These are phyloP conservation scores for Caradrina clavipalpis DNA, from an alignment of 2,888 invertebrate genomes.

Conservation along the genomic window DNA sequence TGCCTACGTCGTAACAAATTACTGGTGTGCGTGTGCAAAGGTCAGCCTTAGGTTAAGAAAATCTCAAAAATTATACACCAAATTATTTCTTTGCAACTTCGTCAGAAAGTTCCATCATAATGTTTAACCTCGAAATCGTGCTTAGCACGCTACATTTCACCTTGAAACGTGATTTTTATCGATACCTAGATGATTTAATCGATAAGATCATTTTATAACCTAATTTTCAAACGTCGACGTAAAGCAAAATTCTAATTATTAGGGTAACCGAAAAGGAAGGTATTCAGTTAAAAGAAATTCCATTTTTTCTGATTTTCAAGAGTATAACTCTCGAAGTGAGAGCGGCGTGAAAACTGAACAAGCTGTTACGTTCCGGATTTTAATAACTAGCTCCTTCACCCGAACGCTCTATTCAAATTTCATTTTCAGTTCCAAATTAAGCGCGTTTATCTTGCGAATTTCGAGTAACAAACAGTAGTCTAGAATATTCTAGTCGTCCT, in stretches of 20 bases:
- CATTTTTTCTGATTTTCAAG: slow-evolving; percentile 12
- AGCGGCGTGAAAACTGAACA: slow-evolving; percentile 42
- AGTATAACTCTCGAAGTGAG: slow-evolving; percentile 28
- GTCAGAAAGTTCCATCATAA: slow-evolving; percentile 67
- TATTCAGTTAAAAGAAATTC: background rate
- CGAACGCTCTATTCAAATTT: slow-evolving; percentile 42
- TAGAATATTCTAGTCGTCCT: slow-evolving; percentile 31
- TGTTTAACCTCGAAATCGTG: slow-evolving; percentile 73
- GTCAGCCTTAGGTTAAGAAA: slow-evolving; percentile 54
- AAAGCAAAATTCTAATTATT: background rate
- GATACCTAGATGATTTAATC: slow-evolving; percentile 43
- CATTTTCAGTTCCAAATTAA: slow-evolving; percentile 38
- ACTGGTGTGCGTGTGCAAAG: slow-evolving; percentile 58
- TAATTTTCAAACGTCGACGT: background rate
- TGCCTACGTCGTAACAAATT: slow-evolving; percentile 59
- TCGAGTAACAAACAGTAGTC: slow-evolving; percentile 18
- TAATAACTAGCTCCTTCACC: slow-evolving; percentile 51
- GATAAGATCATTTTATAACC: slow-evolving; percentile 19
- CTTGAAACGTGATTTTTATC: slow-evolving; percentile 75
- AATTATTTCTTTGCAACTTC: slow-evolving; percentile 70
- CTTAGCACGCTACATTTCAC: slow-evolving; percentile 79
- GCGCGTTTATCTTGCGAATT: slow-evolving; percentile 26
- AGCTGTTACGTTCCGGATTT: slow-evolving; percentile 43
- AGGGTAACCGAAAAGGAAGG: no score
- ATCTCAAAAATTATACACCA: slow-evolving; percentile 59